Conservation (phyloP, 2,888 invertebrate genomes). For the Platycheirus rosarum region DNA sequence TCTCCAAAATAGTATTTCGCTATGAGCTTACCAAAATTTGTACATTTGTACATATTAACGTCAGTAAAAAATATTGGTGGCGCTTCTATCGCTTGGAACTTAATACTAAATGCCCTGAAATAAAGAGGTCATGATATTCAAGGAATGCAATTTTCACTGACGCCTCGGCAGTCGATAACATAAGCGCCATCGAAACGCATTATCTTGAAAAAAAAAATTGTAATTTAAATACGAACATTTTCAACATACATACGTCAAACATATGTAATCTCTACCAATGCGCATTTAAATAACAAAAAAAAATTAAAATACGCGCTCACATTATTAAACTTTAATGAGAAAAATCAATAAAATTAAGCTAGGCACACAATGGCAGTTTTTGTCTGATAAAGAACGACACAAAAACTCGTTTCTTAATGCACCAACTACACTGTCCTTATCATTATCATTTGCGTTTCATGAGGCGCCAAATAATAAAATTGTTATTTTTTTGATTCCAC, state of each 20-base stretch:
- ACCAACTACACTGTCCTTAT: conserved; percentile 17
- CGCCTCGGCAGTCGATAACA: conserved; percentile 18
- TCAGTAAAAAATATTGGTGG: no score
- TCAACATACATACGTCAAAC: neutral
- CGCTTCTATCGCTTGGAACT: no score
- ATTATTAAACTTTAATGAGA: neutral
- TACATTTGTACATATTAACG: no score
- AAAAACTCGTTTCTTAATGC: conserved; percentile 11
- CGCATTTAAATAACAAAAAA: neutral
- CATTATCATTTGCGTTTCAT: no score
- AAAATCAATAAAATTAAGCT: conserved; percentile 9
- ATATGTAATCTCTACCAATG: neutral
- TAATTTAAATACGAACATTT: neutral
- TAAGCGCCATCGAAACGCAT: neutral
- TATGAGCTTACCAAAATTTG: no score
- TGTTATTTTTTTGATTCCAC: neutral
- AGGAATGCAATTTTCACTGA: neutral
- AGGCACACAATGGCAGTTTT: neutral
- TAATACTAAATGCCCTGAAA: no score
- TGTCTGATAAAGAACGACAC: conserved; percentile 6
- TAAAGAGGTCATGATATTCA: neutral
- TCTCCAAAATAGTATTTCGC: no score
- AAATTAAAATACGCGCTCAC: conserved; percentile 3
- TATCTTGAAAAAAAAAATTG: neutral
- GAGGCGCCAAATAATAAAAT: conserved; percentile 12